Percentiles rank a stretch among this genome's conserved stretches.
These are phyloP conservation scores for Drosophila bocqueti DNA, from an alignment of 1,140 invertebrate species.

Conservation along the genomic window DNA sequence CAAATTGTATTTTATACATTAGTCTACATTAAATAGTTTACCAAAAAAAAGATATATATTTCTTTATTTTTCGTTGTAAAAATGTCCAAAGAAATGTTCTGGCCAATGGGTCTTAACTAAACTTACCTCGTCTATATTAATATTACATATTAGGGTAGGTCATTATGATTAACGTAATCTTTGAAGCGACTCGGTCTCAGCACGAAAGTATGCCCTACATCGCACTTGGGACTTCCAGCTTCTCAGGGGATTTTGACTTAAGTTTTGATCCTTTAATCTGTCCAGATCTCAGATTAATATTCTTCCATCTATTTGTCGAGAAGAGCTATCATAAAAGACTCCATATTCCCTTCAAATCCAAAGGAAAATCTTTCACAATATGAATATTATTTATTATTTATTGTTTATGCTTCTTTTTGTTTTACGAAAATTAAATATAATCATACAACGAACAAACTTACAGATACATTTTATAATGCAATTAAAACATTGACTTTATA, in stretches of 20 bases:
- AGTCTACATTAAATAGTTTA: background rate
- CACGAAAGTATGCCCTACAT: background rate
- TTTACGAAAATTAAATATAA: slow-evolving; percentile 80
- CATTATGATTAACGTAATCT: background rate
- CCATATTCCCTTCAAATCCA: background rate
- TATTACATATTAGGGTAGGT: background rate
- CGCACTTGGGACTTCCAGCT: too few relatives aligned
- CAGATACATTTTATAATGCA: slow-evolving; percentile 76
- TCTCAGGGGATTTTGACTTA: background rate
- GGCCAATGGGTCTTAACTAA: too few relatives aligned
- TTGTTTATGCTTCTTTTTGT: slow-evolving; percentile 62
- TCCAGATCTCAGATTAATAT: too few relatives aligned
- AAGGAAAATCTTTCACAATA: slow-evolving; percentile 14
- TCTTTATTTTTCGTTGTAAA: too few relatives aligned
- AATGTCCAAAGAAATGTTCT: too few relatives aligned
- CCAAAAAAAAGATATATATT: too few relatives aligned
- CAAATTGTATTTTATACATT: background rate
- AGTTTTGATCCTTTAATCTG: background rate
- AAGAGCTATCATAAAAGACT: background rate
- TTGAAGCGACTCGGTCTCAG: background rate
- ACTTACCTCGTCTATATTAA: background rate
- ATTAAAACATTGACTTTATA: slow-evolving; percentile 82
- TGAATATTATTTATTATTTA: slow-evolving; percentile 73
- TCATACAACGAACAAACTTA: slow-evolving; percentile 82
- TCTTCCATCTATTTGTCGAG: background rate